A percentile compares a stretch with the other conserved stretches of the same genome.
phyloP scores from a whole-genome alignment of 2,888 invertebrate genomes.

The Timema podura region DNA sequence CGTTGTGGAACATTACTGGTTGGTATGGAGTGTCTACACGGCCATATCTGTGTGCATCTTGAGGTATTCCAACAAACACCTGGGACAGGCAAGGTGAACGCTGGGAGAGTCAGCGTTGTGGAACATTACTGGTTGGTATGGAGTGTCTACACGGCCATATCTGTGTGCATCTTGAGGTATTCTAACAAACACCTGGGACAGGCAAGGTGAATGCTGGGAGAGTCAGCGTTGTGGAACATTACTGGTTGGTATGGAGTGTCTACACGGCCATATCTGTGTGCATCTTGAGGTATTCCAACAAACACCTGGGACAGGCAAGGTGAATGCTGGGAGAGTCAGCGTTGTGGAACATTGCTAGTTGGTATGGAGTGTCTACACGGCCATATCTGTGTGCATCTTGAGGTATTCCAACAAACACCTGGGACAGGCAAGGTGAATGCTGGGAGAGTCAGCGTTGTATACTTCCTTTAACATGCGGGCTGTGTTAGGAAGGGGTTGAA shows the following conservation, averaged over 20 bases:
- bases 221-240: no score
- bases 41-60: conserved; percentile 25
- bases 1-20: no score
- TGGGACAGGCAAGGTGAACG: conserved; percentile 31
- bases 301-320: conserved; percentile 31
- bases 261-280: conserved; percentile 12
- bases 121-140: no score
- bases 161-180: conserved; percentile 27
- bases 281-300: conserved; percentile 28
- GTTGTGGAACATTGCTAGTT: no score
- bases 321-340: no score
- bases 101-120: no score
- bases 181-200: conserved; percentile 31
- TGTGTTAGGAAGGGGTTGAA: conserved; percentile 29
- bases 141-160: no score
- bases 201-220: conserved; percentile 29
- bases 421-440: conserved; percentile 31
- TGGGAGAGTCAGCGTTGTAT: conserved; percentile 25
- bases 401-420: conserved; percentile 30
- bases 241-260: no score
- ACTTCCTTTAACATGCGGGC: conserved; percentile 29
- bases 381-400: conserved; percentile 21
- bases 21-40: no score
- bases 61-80: conserved; percentile 30
- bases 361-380: no score